Percentiles rank a stretch among this genome's conserved stretches.
These are phyloP conservation scores for Lithophane ornitopus DNA, from an alignment of 2,888 invertebrate genomes.

Conservation along the genomic window DNA sequence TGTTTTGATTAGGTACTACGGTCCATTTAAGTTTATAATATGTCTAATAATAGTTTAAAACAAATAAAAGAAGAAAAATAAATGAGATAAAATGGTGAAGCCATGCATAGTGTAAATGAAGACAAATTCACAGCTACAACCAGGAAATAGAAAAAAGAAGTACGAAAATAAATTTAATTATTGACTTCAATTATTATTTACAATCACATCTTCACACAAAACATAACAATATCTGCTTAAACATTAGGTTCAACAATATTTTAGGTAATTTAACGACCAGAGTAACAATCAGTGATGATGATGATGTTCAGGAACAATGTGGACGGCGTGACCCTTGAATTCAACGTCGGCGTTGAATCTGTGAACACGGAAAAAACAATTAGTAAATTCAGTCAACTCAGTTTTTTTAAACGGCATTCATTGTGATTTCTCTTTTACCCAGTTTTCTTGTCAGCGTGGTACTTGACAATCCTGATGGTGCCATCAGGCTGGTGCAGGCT, in stretches of 20 bases:
- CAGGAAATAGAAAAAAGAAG: neutral
- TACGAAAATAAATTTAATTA: neutral
- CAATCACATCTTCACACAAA: neutral
- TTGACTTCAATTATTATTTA: constrained; percentile 3
- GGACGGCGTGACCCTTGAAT: constrained; percentile 66
- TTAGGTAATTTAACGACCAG: neutral
- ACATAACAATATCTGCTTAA: constrained; percentile 21
- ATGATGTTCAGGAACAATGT: constrained; percentile 62
- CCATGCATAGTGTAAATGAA: neutral
- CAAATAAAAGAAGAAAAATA: neutral
- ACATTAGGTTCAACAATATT: constrained; percentile 21
- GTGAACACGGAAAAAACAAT: constrained; percentile 2
- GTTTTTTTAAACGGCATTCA: too few relatives aligned
- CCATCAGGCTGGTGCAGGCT: constrained; percentile 88
- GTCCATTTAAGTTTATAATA: too few relatives aligned
- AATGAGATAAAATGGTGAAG: neutral
- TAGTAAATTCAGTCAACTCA: too few relatives aligned
- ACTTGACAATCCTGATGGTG: constrained; percentile 85
- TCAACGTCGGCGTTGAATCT: constrained; percentile 75
- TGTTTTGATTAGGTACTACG: too few relatives aligned
- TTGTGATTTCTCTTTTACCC: too few relatives aligned
- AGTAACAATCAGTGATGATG: constrained; percentile 49
- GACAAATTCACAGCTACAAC: too few relatives aligned
- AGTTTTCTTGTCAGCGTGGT: constrained; percentile 78
- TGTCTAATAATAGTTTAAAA: too few relatives aligned